These are phyloP conservation scores for Phrynocephalus guinanensis DNA, from an alignment of 2,797 vertebrate genomes.

Conservation along the genomic window DNA sequence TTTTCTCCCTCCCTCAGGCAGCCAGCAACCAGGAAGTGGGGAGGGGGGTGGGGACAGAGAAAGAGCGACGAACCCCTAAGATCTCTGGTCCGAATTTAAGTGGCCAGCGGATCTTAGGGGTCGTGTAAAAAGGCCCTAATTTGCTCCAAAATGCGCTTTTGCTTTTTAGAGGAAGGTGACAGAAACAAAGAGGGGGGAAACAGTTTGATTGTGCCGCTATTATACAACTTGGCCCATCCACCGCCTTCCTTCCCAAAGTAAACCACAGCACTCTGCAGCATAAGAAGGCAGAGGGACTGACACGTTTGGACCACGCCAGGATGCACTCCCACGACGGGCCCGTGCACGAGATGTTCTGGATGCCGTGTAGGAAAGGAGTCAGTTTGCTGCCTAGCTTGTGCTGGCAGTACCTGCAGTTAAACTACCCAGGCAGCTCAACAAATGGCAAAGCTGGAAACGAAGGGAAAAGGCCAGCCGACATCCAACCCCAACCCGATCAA, in stretches of 20 bases:
- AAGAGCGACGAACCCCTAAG: too few species aligned
- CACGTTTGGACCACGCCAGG: too few species aligned
- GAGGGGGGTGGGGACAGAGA: too few species aligned
- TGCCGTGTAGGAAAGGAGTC: neutral
- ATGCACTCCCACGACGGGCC: neutral
- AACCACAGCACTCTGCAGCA: neutral
- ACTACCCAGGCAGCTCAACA: neutral
- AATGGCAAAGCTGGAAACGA: neutral
- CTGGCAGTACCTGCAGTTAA: neutral
- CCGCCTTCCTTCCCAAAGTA: neutral
- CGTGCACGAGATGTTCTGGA: neutral
- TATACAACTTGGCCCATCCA: neutral
- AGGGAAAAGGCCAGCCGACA: neutral
- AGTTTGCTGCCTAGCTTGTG: neutral
- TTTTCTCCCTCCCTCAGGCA: too few species aligned
- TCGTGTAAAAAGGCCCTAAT: too few species aligned
- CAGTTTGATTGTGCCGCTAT: neutral
- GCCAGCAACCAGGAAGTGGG: too few species aligned
- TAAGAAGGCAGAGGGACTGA: neutral
- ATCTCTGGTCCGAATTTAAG: too few species aligned
- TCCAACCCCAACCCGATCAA: neutral
- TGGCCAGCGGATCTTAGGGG: too few species aligned
- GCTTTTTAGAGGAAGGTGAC: rapidly evolving
- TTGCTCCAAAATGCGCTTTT: neutral
- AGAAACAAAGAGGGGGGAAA: too few species aligned